A percentile compares a stretch with the other conserved stretches of the same genome.
These are phyloP conservation scores for Tholera decimalis DNA, from an alignment of 2,888 invertebrate species.

Conservation along the genomic window DNA sequence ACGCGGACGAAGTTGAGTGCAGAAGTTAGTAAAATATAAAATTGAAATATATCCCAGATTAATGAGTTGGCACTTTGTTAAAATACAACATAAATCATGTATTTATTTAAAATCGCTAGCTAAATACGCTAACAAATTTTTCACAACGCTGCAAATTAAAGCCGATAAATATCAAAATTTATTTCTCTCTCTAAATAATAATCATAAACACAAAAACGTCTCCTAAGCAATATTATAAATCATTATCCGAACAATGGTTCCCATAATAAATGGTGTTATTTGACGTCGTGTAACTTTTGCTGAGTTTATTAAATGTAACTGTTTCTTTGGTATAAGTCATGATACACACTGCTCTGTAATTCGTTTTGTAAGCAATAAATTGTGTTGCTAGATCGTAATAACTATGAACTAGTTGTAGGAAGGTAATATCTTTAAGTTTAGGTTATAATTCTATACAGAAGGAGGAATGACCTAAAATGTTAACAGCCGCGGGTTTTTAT, in stretches of 20 bases:
- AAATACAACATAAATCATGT: background rate
- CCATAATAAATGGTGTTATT: conserved; percentile 67
- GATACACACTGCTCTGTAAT: conserved; percentile 55
- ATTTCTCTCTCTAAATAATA: conserved; percentile 37
- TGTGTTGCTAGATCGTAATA: no score
- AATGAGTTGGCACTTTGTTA: no score
- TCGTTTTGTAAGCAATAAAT: background rate
- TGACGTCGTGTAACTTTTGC: conserved; percentile 68
- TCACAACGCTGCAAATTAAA: conserved; percentile 31
- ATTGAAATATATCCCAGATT: no score
- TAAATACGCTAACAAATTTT: conserved; percentile 12
- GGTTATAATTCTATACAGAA: no score
- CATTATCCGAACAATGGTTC: conserved; percentile 57
- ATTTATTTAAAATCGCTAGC: conserved; percentile 9
- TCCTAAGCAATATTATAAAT: conserved; percentile 57
- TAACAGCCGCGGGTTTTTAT: no score
- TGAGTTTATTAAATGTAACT: conserved; percentile 72
- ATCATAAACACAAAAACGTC: conserved; percentile 38
- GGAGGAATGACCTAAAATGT: no score
- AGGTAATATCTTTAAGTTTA: no score
- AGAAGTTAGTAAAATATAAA: no score
- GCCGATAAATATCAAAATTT: conserved; percentile 6
- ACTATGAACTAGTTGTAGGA: no score
- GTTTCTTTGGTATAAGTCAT: conserved; percentile 64
- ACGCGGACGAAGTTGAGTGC: no score